Conservation (phyloP, 2,888 invertebrate species). For the Temnothorax unifasciatus region DNA sequence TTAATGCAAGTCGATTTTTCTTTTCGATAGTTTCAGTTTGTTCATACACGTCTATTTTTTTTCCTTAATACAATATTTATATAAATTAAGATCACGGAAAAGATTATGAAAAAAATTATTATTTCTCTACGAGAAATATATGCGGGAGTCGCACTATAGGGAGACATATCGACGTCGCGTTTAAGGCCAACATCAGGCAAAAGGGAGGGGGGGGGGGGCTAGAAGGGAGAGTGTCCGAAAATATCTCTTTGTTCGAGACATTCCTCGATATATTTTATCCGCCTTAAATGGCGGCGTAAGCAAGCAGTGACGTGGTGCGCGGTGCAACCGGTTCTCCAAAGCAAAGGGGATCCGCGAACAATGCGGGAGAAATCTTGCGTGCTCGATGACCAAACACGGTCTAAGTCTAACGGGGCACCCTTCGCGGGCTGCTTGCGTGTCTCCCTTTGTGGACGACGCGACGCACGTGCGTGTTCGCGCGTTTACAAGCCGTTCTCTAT, state of each 20-base stretch:
- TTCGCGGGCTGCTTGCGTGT: constrained; percentile 1
- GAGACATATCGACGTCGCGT: background rate
- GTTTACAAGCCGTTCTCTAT: constrained; percentile 38
- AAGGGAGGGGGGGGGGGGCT: background rate
- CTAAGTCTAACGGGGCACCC: constrained; percentile 57
- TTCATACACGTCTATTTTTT: background rate
- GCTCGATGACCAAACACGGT: constrained; percentile 68
- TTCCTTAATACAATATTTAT: background rate
- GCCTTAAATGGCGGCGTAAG: constrained; percentile 69
- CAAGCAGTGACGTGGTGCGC: constrained; percentile 65
- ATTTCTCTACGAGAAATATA: background rate
- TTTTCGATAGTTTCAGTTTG: background rate
- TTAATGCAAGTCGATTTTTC: background rate
- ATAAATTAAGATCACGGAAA: background rate
- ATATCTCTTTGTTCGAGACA: constrained; percentile 62
- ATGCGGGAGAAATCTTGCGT: constrained; percentile 68
- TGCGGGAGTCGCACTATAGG: background rate
- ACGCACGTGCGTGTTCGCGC: constrained; percentile 44
- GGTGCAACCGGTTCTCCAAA: constrained; percentile 71
- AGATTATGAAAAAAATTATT: background rate
- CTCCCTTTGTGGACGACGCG: constrained; percentile 30
- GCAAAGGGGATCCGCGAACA: constrained; percentile 64
- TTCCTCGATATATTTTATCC: constrained; percentile 68
- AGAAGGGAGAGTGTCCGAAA: constrained; percentile 53
- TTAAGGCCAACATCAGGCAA: background rate